A percentile compares a stretch with the other conserved stretches of the same genome.
Conservation (phyloP, 1,140 invertebrate species). For the Notospermus geniculatus region DNA sequence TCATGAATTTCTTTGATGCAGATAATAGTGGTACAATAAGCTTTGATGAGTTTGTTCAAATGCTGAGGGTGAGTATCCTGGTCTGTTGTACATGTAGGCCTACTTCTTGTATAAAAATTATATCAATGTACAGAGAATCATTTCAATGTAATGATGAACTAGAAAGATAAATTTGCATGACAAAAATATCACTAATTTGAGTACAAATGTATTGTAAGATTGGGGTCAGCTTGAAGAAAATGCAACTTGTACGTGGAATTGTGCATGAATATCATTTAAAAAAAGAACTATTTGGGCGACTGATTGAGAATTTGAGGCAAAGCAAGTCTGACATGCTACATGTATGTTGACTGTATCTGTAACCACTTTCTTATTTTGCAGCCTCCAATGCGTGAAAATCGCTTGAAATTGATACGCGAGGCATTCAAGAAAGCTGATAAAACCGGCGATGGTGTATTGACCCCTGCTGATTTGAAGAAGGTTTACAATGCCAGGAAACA, state of each 20-base stretch:
- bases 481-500: constrained; percentile 66
- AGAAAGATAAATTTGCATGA: not conserved
- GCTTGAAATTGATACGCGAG: constrained; percentile 33
- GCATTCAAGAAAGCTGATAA: constrained; percentile 45
- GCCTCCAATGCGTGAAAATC: constrained; percentile 34
- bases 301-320: too few species aligned
- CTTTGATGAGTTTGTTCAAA: constrained; percentile 81
- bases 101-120: not conserved
- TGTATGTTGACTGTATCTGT: too few species aligned
- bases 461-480: constrained; percentile 36
- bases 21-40: constrained; percentile 76
- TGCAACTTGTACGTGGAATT: too few species aligned
- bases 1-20: constrained; percentile 75
- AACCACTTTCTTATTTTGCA: constrained; percentile 21
- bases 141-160: not conserved
- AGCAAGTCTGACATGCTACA: too few species aligned
- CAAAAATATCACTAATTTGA: too few species aligned
- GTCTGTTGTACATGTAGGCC: not conserved
- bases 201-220: too few species aligned
- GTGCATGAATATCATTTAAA: too few species aligned
- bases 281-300: too few species aligned
- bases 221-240: too few species aligned
- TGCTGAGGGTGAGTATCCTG: constrained; percentile 71
- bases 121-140: not conserved
- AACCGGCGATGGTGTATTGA: constrained; percentile 40